Evolutionary conservation across 2,113 vertebrate genomes (phyloP), one percentile per base, ranked within the genome.

Genomic region (Catharus fuscescens): DNA sequence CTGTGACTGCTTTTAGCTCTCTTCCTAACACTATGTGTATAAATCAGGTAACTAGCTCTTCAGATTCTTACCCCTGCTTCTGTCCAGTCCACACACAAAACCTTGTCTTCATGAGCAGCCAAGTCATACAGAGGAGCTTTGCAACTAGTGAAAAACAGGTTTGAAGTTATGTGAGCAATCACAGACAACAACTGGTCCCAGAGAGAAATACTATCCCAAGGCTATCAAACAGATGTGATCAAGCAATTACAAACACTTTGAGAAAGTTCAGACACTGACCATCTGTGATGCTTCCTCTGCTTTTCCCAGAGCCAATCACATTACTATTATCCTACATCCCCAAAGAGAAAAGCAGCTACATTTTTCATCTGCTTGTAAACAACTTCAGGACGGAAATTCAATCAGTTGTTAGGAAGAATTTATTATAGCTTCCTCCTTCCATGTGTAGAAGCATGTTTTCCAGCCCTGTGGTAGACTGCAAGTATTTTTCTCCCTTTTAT

Each of bases 31-130:
- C 23, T 17, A 29, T 0, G 14, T 2, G 1, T 17, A 42, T 26
- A 45, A 84, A 83, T 7, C 4, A 11, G 65, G 72, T 14, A 88
- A 94, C 36, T 53, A 31, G 82, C 31, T 93, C 47, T 76, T 89
- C 42, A 77, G 54, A 56, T 82, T 89, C 98, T 98, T 98, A 99
- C 99, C 98, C 98, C 98, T 21, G 97, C 97, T 95, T 99, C 99
- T 94, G 99, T 99, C 99, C 99, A 99, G 95, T 99, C 99, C 87
- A 99, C 99, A 94, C 99, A 99, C 40, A 99, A 97, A 92, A 99
- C 99, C 96, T 99, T 99, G 96, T 99, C 99, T 97, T 99, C 98
- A 6, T 99, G 99, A 92, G 99, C 99, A n/a, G 99, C 98, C 96
- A 99, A 79, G 88, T 99, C 99, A 85, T 99, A 99, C 12, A 99